phyloP scores from a whole-genome alignment of 2,888 invertebrate genomes.

The Caenorhabditis sp. region DNA sequence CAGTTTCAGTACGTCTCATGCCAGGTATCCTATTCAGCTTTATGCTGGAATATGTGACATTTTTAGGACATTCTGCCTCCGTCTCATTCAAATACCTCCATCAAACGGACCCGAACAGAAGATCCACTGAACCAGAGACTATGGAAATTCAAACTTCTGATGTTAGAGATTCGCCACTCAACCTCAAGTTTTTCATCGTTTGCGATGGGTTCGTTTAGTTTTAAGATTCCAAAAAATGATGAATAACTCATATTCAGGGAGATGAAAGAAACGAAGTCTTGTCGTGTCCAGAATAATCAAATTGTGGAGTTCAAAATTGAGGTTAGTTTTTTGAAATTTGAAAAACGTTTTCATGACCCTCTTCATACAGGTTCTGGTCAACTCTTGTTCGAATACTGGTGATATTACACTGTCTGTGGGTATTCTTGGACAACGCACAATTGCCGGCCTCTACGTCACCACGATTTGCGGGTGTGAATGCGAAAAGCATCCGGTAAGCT shows the following conservation, averaged over 20 bases:
- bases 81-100: constrained; percentile 81
- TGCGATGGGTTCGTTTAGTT: constrained; percentile 77
- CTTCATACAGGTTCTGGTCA: constrained; percentile 68
- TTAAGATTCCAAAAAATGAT: too few species aligned
- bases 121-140: constrained; percentile 53
- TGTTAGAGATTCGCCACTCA: constrained; percentile 71
- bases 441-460: constrained; percentile 74
- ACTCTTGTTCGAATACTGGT: constrained; percentile 76
- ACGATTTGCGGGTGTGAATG: constrained; percentile 83
- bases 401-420: constrained; percentile 80
- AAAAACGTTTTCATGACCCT: not conserved
- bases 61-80: constrained; percentile 74
- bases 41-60: not conserved
- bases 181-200: constrained; percentile 76
- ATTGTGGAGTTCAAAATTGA: constrained; percentile 62
- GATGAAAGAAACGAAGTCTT: constrained; percentile 71
- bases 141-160: constrained; percentile 80
- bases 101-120: constrained; percentile 48
- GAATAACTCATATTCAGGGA: constrained; percentile 65
- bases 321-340: constrained; percentile 29
- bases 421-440: constrained; percentile 77
- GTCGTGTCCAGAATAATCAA: constrained; percentile 70
- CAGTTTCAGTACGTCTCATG: constrained; percentile 77
- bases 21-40: constrained; percentile 69
- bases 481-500: constrained; percentile 75